Conservation (phyloP, 2,888 invertebrate genomes). For the Melanargia galathea region DNA sequence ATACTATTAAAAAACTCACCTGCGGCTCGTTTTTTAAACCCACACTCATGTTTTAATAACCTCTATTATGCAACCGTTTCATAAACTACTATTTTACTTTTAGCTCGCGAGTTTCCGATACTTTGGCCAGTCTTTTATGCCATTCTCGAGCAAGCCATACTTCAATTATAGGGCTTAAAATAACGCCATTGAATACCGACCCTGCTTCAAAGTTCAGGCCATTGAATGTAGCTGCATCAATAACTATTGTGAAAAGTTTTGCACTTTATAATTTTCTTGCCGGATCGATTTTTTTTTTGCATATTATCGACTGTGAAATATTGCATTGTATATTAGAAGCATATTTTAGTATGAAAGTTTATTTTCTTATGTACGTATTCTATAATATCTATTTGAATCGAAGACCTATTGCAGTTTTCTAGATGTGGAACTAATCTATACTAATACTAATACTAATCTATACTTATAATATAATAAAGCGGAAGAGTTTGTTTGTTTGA, state of each 20-base stretch:
- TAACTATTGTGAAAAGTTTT: conserved; percentile 19
- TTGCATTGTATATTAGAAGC: conserved; percentile 7
- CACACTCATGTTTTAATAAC: too few relatives aligned
- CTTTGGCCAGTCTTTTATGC: background rate
- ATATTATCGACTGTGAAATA: conserved; percentile 1
- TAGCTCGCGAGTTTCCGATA: background rate
- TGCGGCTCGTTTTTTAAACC: too few relatives aligned
- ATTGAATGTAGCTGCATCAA: conserved; percentile 14
- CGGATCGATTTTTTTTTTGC: conserved; percentile 1
- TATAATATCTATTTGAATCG: too few relatives aligned
- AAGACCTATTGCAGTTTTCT: too few relatives aligned
- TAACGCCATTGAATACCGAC: conserved; percentile 15
- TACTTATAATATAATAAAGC: too few relatives aligned
- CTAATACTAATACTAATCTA: too few relatives aligned
- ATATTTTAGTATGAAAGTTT: background rate
- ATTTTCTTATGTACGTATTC: too few relatives aligned
- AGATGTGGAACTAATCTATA: too few relatives aligned
- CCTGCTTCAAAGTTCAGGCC: conserved; percentile 19
- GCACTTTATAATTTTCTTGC: background rate
- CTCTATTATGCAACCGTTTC: too few relatives aligned
- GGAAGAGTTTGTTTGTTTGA: too few relatives aligned
- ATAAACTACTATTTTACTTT: background rate
- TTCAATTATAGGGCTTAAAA: conserved; percentile 15
- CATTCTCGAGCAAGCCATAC: background rate
- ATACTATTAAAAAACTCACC: too few relatives aligned